Conservation (phyloP, 2,888 invertebrate species). For the Leptinotarsa haldemani region DNA sequence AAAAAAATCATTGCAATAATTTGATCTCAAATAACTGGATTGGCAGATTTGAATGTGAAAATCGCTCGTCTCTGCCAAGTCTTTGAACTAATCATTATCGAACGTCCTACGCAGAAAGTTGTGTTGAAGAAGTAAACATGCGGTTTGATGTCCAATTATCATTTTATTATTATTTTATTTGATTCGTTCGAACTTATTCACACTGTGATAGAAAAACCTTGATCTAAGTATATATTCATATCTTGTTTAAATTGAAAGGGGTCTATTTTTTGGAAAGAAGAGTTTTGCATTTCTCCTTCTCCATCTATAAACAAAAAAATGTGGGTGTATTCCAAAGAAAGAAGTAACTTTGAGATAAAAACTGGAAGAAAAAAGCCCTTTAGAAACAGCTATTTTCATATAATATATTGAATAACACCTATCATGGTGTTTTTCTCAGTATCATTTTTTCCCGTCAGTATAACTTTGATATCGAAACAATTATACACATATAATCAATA, state of each 20-base stretch:
- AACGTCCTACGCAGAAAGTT: conserved; percentile 10
- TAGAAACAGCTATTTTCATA: too few relatives aligned
- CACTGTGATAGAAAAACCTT: background rate
- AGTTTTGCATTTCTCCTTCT: background rate
- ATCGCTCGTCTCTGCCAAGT: background rate
- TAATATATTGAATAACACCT: too few relatives aligned
- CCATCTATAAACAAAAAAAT: background rate
- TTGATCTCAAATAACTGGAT: background rate
- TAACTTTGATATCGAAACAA: too few relatives aligned
- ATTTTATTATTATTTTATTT: background rate
- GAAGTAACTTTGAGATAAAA: too few relatives aligned
- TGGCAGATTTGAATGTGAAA: background rate
- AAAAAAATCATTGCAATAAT: background rate
- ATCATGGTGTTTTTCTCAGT: too few relatives aligned
- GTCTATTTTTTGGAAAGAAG: background rate
- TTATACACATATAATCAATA: too few relatives aligned
- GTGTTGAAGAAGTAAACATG: background rate
- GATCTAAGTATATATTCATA: background rate
- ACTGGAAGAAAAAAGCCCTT: too few relatives aligned
- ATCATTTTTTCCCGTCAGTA: too few relatives aligned
- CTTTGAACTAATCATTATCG: conserved; percentile 6
- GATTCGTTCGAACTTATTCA: background rate
- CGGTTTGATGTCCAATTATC: conserved; percentile 12
- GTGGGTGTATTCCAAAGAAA: too few relatives aligned
- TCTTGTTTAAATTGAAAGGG: background rate